Percentiles rank a stretch among this genome's conserved stretches.
These are phyloP conservation scores for Entomyzon cyanotis DNA, from an alignment of 2,113 vertebrate species.

Conservation along the genomic window DNA sequence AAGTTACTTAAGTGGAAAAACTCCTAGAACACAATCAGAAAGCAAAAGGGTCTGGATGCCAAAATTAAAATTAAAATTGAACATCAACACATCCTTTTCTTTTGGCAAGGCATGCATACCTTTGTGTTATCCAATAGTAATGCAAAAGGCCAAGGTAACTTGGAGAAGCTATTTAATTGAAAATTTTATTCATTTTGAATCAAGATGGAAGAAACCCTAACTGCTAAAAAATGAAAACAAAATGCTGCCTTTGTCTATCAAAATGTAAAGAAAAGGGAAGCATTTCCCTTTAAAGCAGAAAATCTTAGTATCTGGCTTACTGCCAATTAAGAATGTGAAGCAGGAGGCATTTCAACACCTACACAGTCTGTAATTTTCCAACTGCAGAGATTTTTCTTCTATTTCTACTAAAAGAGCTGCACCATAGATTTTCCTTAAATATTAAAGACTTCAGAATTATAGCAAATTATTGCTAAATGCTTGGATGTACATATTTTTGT, in stretches of 20 bases:
- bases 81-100: not conserved
- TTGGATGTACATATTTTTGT: not conserved
- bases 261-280: not conserved
- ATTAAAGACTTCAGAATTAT: not conserved
- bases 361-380: constrained; percentile 70
- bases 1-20: not conserved
- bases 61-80: not conserved
- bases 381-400: constrained; percentile 38
- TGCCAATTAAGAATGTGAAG: constrained; percentile 55
- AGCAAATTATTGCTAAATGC: not conserved
- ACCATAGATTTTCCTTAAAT: constrained; percentile 31
- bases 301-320: constrained; percentile 32
- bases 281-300: constrained; percentile 42
- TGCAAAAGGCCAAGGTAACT: not conserved
- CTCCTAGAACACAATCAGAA: not conserved
- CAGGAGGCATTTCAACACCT: constrained; percentile 65
- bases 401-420: constrained; percentile 19
- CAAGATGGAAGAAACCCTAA: not conserved
- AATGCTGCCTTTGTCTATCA: not conserved
- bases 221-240: not conserved
- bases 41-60: not conserved
- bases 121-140: not conserved
- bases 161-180: not conserved
- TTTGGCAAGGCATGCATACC: not conserved
- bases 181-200: not conserved